These are phyloP conservation scores for Calameuta pallipes DNA, from an alignment of 2,888 invertebrate species.

Conservation along the genomic window DNA sequence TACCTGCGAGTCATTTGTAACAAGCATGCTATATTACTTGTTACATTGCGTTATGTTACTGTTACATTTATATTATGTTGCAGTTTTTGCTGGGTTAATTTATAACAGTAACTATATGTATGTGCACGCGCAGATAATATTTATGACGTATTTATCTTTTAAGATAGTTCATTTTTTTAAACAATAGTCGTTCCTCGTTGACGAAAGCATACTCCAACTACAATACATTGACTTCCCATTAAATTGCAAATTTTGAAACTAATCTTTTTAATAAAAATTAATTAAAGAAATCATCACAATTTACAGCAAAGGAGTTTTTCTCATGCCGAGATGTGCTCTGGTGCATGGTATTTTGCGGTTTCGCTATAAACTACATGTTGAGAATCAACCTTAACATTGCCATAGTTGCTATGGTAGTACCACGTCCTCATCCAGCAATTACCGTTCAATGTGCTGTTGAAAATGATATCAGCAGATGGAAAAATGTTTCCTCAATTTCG, in stretches of 20 bases:
- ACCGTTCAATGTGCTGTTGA: slow-evolving; percentile 41
- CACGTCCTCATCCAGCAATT: slow-evolving; percentile 41
- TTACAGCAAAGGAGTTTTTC: slow-evolving; percentile 47
- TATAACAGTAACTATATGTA: background rate
- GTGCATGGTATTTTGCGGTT: slow-evolving; percentile 74
- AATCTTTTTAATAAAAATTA: background rate
- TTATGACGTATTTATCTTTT: background rate
- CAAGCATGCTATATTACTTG: no score
- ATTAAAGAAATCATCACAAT: background rate
- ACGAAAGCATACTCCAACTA: no score
- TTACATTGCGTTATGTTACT: no score
- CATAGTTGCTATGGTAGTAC: slow-evolving; percentile 74
- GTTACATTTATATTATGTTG: no score
- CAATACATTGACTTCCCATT: no score
- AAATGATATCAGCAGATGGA: slow-evolving; percentile 33
- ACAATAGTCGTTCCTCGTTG: no score
- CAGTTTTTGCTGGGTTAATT: background rate
- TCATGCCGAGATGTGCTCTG: slow-evolving; percentile 69
- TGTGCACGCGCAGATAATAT: background rate
- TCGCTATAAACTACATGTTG: slow-evolving; percentile 77
- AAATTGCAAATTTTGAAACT: background rate
- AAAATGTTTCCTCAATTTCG: slow-evolving; percentile 17
- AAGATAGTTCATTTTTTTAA: no score
- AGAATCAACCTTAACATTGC: slow-evolving; percentile 76
- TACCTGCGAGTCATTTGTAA: no score